A percentile compares a stretch with the other conserved stretches of the same genome.
These are phyloP conservation scores for Ammodytes marinus DNA, from an alignment of 2,113 vertebrate species.

Conservation along the genomic window DNA sequence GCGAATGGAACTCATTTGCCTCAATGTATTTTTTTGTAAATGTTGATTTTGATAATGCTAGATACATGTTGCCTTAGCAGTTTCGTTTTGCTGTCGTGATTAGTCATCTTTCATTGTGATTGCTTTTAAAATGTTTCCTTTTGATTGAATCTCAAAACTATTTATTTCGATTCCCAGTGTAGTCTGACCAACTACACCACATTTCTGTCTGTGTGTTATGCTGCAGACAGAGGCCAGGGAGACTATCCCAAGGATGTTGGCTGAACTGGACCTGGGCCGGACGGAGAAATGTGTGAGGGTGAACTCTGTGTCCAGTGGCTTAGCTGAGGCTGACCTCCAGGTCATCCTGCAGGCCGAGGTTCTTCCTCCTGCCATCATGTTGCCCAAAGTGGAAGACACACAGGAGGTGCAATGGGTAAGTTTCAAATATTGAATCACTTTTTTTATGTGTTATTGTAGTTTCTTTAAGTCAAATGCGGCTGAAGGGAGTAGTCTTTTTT, in stretches of 20 bases:
- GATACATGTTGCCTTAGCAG: background rate
- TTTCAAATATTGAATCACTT: constrained; percentile 4
- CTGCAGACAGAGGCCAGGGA: constrained; percentile 90
- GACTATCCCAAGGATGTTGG: constrained; percentile 88
- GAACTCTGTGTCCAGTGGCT: constrained; percentile 94
- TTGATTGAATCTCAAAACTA: background rate
- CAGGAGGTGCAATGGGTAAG: constrained; percentile 94
- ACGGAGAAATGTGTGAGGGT: constrained; percentile 95
- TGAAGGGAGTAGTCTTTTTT: constrained; percentile 1
- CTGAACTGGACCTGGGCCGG: constrained; percentile 88
- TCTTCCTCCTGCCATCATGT: constrained; percentile 94
- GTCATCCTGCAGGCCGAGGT: constrained; percentile 87
- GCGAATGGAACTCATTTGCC: background rate
- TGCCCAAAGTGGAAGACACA: constrained; percentile 93
- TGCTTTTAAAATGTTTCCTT: background rate
- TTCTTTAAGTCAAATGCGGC: background rate
- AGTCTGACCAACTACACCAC: background rate
- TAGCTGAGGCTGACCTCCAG: constrained; percentile 91
- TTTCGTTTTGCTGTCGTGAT: background rate
- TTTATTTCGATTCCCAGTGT: background rate
- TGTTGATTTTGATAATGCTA: background rate
- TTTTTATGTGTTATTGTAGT: background rate
- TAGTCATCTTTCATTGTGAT: background rate
- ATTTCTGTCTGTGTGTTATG: constrained; percentile 4
- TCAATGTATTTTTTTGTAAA: background rate